These are phyloP conservation scores for Vidua chalybeata DNA, from an alignment of 2,113 vertebrate species.

Conservation along the genomic window DNA sequence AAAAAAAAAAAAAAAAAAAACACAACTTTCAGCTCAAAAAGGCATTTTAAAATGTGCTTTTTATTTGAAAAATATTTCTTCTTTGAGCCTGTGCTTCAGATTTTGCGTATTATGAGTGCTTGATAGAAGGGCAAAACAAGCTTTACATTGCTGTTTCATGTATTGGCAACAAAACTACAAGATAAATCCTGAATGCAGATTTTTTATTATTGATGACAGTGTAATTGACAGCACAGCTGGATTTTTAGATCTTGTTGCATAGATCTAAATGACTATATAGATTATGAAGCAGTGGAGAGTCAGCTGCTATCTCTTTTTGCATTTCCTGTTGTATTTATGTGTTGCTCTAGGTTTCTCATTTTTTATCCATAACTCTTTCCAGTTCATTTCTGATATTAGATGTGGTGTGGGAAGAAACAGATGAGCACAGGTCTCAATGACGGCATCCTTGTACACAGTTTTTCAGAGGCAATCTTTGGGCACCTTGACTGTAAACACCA, in stretches of 20 bases:
- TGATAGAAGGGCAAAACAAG: neutral
- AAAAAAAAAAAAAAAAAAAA: neutral
- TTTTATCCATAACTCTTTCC: neutral
- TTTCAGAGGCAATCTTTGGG: neutral
- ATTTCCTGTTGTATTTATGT: constrained; percentile 6
- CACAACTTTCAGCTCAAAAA: neutral
- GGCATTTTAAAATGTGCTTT: neutral
- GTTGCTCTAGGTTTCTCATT: neutral
- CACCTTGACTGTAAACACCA: neutral
- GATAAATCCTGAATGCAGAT: neutral
- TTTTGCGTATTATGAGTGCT: neutral
- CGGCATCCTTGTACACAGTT: neutral
- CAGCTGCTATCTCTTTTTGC: constrained; percentile 17
- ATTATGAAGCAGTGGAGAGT: neutral
- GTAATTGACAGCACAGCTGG: constrained; percentile 58
- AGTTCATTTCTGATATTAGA: neutral
- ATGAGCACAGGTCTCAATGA: neutral
- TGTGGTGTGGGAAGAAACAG: neutral
- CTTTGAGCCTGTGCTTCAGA: neutral
- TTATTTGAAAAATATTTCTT: neutral
- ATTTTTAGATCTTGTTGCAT: constrained; percentile 33
- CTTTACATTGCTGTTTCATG: neutral
- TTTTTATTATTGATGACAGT: constrained; percentile 44
- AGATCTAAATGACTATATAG: constrained; percentile 17
- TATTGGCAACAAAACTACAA: constrained; percentile 19